phyloP scores from a whole-genome alignment of 2,797 vertebrate species.

The Aselliscus stoliczkanus region DNA sequence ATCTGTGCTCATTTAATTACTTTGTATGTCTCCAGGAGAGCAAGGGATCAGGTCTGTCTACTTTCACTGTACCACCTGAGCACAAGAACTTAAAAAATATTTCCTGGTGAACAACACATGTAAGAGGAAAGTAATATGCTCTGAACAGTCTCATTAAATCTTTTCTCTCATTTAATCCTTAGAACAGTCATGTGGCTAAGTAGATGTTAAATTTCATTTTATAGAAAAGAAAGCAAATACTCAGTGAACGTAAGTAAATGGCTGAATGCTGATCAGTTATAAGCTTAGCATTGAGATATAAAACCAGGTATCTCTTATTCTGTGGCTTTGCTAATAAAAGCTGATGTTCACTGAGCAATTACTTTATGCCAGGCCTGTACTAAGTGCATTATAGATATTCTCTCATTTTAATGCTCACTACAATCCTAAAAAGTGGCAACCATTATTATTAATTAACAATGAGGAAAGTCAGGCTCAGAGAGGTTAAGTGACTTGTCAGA shows the following conservation, averaged over 20 bases:
- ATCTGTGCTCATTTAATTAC: constrained; percentile 12
- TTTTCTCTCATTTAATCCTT: constrained; percentile 33
- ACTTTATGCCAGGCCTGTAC: not conserved
- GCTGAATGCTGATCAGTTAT: not conserved
- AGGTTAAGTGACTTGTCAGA: not conserved
- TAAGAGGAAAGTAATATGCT: not conserved
- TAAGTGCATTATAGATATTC: not conserved
- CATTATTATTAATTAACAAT: not conserved
- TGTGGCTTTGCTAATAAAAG: constrained; percentile 5
- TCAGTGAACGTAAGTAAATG: not conserved
- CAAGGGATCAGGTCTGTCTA: not conserved
- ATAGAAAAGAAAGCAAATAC: constrained; percentile 19
- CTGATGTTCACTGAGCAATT: not conserved
- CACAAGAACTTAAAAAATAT: not conserved
- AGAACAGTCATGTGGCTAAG: not conserved
- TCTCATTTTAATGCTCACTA: not conserved
- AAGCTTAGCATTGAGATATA: not conserved
- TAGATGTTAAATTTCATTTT: constrained; percentile 31
- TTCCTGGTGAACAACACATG: not conserved
- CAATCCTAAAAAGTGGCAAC: not conserved
- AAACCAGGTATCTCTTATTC: not conserved
- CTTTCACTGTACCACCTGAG: not conserved
- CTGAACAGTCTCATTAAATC: not conserved
- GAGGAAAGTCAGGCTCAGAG: not conserved
- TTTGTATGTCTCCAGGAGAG: constrained; percentile 3